Percentiles rank a stretch among this genome's conserved stretches.
Conservation (phyloP, 2,888 invertebrate genomes). For the Cataglyphis albicans region DNA sequence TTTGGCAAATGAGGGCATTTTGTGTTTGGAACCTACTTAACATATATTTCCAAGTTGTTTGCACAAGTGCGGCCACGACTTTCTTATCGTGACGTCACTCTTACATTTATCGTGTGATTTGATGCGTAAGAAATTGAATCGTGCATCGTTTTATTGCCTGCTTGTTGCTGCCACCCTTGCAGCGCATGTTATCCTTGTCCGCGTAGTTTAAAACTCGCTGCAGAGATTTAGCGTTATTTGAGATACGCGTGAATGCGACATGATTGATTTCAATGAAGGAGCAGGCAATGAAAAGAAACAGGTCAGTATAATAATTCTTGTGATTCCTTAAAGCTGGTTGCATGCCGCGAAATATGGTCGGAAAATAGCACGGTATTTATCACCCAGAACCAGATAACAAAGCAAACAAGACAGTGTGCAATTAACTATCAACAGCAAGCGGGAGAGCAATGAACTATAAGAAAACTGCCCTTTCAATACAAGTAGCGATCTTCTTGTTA, state of each 20-base stretch:
- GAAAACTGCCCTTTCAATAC: not conserved
- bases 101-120: constrained; percentile 34
- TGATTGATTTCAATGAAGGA: constrained; percentile 29
- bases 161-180: constrained; percentile 12
- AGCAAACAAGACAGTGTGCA: constrained; percentile 28
- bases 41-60: constrained; percentile 47
- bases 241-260: constrained; percentile 6
- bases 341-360: constrained; percentile 23
- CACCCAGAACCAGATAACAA: constrained; percentile 26
- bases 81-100: constrained; percentile 32
- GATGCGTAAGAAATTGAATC: constrained; percentile 29
- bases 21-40: constrained; percentile 44
- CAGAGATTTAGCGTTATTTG: constrained; percentile 14
- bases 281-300: constrained; percentile 19
- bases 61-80: constrained; percentile 33
- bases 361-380: constrained; percentile 45
- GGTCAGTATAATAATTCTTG: constrained; percentile 15
- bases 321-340: constrained; percentile 22
- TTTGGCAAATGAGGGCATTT: constrained; percentile 32
- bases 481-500: constrained; percentile 13
- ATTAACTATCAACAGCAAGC: constrained; percentile 27
- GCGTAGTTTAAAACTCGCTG: constrained; percentile 23
- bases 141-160: not conserved
- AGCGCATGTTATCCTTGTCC: constrained; percentile 24
- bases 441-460: constrained; percentile 15